These are phyloP conservation scores for Stictocephala bisonia DNA, from an alignment of 2,888 invertebrate genomes.

Conservation along the genomic window DNA sequence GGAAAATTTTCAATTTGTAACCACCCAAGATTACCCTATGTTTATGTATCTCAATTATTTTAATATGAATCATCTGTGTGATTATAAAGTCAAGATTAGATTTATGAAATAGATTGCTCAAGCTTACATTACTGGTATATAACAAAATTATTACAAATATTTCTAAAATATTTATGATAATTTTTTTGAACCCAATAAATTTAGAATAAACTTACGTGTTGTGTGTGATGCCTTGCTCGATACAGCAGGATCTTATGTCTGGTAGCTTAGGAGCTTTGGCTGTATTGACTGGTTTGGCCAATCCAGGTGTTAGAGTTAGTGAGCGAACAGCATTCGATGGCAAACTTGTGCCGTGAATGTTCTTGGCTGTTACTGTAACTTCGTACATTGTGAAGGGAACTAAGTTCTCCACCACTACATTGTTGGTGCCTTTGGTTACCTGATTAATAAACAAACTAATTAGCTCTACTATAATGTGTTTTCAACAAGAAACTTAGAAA, in stretches of 20 bases:
- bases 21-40: too few relatives aligned
- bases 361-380: constrained; percentile 77
- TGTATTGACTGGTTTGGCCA: constrained; percentile 67
- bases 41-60: too few relatives aligned
- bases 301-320: constrained; percentile 75
- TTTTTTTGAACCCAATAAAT: too few relatives aligned
- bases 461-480: too few relatives aligned
- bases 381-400: constrained; percentile 87
- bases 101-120: too few relatives aligned
- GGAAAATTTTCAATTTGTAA: too few relatives aligned
- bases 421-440: constrained; percentile 56
- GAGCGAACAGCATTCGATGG: constrained; percentile 80
- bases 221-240: constrained; percentile 77
- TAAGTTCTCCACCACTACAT: constrained; percentile 70
- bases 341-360: constrained; percentile 80
- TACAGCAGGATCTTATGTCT: constrained; percentile 80
- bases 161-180: too few relatives aligned
- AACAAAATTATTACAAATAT: too few relatives aligned
- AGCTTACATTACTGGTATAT: too few relatives aligned
- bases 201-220: constrained; percentile 68
- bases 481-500: background rate
- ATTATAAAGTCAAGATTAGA: too few relatives aligned
- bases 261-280: constrained; percentile 77
- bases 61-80: too few relatives aligned
- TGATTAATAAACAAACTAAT: background rate